Evolutionary conservation across 2,888 invertebrate species (phyloP).

Genomic region (Cataglyphis albicans): DNA sequence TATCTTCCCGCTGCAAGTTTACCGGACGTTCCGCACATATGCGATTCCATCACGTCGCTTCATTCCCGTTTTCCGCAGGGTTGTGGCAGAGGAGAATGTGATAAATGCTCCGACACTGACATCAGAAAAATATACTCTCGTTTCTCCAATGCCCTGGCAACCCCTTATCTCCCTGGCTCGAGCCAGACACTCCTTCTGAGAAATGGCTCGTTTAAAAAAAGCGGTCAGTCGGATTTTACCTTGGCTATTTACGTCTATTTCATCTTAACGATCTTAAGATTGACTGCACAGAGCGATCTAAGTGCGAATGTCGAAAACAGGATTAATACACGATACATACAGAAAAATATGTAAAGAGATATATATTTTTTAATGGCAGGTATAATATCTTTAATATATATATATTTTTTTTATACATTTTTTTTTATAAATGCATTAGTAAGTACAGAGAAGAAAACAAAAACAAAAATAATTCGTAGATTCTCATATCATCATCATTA

Average conservation of each 20-base stretch:
- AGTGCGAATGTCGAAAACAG: background rate
- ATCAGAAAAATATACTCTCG: slow-evolving; percentile 68
- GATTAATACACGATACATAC: background rate
- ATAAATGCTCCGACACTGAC: slow-evolving; percentile 66
- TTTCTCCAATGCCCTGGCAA: slow-evolving; percentile 51
- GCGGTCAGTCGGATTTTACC: slow-evolving; percentile 16
- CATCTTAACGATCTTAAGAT: slow-evolving; percentile 27
- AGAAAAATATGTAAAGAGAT: background rate
- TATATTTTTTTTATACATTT: slow-evolving; percentile 24
- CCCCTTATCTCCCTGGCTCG: slow-evolving; percentile 61
- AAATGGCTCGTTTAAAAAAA: slow-evolving; percentile 55
- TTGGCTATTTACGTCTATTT: slow-evolving; percentile 40
- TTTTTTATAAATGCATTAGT: slow-evolving; percentile 16
- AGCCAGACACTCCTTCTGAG: slow-evolving; percentile 49
- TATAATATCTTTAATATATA: slow-evolving; percentile 43
- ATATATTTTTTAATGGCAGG: background rate
- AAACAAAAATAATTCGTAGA: slow-evolving; percentile 14
- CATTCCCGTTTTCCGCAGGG: slow-evolving; percentile 49
- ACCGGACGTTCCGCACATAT: slow-evolving; percentile 33
- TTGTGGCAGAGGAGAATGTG: slow-evolving; percentile 47
- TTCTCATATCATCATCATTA: background rate
- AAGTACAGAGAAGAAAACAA: slow-evolving; percentile 54
- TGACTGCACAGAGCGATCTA: background rate
- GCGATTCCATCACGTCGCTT: slow-evolving; percentile 30
- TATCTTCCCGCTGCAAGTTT: slow-evolving; percentile 33